These are phyloP conservation scores for Calameuta pallipes DNA, from an alignment of 2,888 invertebrate species.

Conservation along the genomic window DNA sequence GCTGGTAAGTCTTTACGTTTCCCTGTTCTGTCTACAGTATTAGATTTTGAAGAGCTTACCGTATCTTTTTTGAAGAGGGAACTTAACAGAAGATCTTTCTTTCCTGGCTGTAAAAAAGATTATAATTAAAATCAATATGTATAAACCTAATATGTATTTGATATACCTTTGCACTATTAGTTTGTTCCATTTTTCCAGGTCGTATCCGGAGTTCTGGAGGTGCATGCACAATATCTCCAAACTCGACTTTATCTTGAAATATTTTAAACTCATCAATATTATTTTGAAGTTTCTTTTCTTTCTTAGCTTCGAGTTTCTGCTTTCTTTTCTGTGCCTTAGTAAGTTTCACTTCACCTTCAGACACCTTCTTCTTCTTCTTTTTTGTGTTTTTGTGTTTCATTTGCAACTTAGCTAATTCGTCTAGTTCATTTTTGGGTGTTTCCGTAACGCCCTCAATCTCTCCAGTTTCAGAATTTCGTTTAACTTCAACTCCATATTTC, in stretches of 20 bases:
- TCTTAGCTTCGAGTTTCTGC: slow-evolving; percentile 68
- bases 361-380: slow-evolving; percentile 53
- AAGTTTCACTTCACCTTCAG: slow-evolving; percentile 51
- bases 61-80: slow-evolving; percentile 62
- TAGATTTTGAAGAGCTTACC: slow-evolving; percentile 10
- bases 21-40: slow-evolving; percentile 67
- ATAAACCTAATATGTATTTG: slow-evolving; percentile 27
- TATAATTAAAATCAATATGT: slow-evolving; percentile 1
- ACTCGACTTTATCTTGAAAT: slow-evolving; percentile 73
- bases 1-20: slow-evolving; percentile 73
- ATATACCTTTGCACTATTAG: slow-evolving; percentile 65
- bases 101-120: slow-evolving; percentile 71
- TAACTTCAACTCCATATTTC: slow-evolving; percentile 72
- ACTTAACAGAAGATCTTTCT: slow-evolving; percentile 73
- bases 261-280: slow-evolving; percentile 68
- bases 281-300: slow-evolving; percentile 62
- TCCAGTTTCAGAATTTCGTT: slow-evolving; percentile 69
- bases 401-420: slow-evolving; percentile 66
- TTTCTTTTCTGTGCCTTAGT: slow-evolving; percentile 70
- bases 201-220: slow-evolving; percentile 74
- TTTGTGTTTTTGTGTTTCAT: slow-evolving; percentile 59
- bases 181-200: slow-evolving; percentile 68
- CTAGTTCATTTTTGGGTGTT: slow-evolving; percentile 69
- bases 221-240: slow-evolving; percentile 81
- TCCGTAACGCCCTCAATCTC: slow-evolving; percentile 67